Evolutionary conservation across 2,797 vertebrate genomes (phyloP).

Genomic region (Apodemus agrarius): DNA sequence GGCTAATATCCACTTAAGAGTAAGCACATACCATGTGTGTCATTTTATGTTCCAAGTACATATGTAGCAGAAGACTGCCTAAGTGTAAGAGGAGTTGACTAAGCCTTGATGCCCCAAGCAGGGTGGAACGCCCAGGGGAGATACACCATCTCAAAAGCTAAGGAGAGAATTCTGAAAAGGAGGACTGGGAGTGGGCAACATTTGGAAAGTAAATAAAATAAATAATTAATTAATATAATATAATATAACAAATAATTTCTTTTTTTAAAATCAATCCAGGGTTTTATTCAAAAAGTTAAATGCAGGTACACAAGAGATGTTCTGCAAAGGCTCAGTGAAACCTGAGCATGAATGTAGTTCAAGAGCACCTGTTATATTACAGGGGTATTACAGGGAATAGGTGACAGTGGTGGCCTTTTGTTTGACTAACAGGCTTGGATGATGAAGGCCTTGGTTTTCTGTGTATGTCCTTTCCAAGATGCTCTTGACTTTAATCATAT

Average conservation of each 20-base stretch:
- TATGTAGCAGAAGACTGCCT: neutral
- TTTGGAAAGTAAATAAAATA: neutral
- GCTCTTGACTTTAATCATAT: neutral
- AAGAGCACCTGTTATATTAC: too few relatives aligned
- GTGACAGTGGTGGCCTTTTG: neutral
- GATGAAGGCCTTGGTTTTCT: neutral
- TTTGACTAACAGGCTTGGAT: neutral
- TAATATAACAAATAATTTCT: neutral
- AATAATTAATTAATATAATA: neutral
- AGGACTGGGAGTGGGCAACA: neutral
- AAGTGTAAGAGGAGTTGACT: neutral
- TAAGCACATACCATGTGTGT: neutral
- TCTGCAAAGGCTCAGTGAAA: neutral
- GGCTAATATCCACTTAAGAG: neutral
- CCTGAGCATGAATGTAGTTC: neutral
- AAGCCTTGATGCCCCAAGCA: neutral
- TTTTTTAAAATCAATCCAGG: neutral
- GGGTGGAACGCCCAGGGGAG: neutral
- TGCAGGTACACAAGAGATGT: neutral
- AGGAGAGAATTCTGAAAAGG: neutral
- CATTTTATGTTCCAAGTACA: neutral
- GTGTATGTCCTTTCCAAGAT: neutral
- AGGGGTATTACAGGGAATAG: too few relatives aligned
- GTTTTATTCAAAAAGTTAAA: neutral
- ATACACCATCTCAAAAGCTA: neutral